phyloP scores from a whole-genome alignment of 2,888 invertebrate genomes.

The Clusia tigrina region DNA sequence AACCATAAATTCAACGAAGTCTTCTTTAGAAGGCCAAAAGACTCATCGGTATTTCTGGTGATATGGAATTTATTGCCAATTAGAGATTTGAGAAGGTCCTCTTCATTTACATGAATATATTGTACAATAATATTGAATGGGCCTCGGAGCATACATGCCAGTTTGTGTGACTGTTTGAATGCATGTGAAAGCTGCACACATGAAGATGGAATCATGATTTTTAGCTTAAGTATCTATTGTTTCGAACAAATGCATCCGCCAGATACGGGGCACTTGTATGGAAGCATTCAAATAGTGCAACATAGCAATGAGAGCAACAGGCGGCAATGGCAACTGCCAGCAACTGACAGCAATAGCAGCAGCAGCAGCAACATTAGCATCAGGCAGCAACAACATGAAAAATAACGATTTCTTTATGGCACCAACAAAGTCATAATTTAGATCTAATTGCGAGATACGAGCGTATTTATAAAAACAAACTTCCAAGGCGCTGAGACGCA shows the following conservation, averaged over 20 bases:
- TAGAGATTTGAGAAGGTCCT: no score
- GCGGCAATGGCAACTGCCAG: conserved; percentile 3
- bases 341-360: conserved; percentile 15
- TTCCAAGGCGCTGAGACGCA: conserved; percentile 13
- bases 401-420: conserved; percentile 54
- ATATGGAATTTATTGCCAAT: no score
- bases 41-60: no score
- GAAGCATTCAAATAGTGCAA: neutral
- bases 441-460: conserved; percentile 61
- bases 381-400: conserved; percentile 19
- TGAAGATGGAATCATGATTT: no score
- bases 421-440: conserved; percentile 56
- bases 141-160: no score
- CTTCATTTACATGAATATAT: no score
- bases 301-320: conserved; percentile 5
- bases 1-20: no score
- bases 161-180: no score
- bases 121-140: no score
- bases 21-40: no score
- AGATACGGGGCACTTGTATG: neutral
- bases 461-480: conserved; percentile 37
- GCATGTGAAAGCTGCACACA: no score
- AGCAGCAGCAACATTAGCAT: conserved; percentile 12
- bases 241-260: neutral
- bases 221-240: neutral